Base-by-base conservation (phyloP, 2,113 vertebrate species). In the Hippopotamus amphibius region DNA sequence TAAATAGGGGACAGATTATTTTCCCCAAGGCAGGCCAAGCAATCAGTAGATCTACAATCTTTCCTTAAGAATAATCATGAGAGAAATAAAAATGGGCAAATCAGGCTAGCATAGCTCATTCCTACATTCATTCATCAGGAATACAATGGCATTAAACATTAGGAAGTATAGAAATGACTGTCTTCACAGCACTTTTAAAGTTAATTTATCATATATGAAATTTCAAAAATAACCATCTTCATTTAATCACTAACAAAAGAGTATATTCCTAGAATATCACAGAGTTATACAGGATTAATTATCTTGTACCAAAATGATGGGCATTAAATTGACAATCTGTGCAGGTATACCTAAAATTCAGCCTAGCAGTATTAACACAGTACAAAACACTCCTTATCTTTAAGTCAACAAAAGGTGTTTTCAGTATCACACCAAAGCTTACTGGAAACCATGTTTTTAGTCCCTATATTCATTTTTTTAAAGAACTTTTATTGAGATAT, bases 391-490 rank as follows among this genome's bases (percentile, higher is more conserved):
- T 66, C 48, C 87, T 96, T 86, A 79, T 46, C 28, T 76, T 95
- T 97, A 92, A 94, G 86, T 90, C 79, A 82, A 93, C 11, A 93
- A 66, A 96, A 93, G n/a, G 87, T 71, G 17, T 55, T 90, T 94
- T 88, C 3, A 65, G 30, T 53, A 83, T 86, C 65, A 79, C 46
- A 96, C 33, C 46, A 76, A 87, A 95, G 33, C 61, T 74, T 92
- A 59, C 12, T 53, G 13, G 26, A 95, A 93, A 88, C 50, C 28
- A 33, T 28, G 19, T 66, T 28, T 66, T 88, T 82, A 13, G 5
- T 50, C 4, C 43, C 55, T 93, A 30, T 76, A 59, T 90, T 97
- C 8, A 95, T 93, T 92, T 94, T 95, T 66, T 37, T 37, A 37
- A 37, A 37, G 37, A 37, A 37, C 37, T 37, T 37, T 37, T 37